Base-by-base conservation (phyloP, 2,797 vertebrate species). In the Enteromius fasciolatus region DNA sequence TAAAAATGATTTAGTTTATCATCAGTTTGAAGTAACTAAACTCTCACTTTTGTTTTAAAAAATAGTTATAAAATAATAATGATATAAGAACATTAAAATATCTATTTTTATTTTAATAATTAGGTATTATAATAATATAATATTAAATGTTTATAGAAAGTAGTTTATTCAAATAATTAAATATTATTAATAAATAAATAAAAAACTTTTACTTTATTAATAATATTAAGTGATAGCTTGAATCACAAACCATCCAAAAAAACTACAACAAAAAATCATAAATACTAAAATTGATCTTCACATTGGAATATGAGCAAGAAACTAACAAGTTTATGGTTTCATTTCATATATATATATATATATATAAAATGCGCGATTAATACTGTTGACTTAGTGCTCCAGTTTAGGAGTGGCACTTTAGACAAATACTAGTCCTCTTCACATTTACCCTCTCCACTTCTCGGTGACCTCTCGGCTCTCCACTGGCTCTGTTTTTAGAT, bases 361-460 rank as follows among this genome's bases (percentile, higher is more conserved):
- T 33, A 33, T 33, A 33, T 36, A 50, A 8, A 39, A 52, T 36
- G 25, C n/a, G 44, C 9, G 14, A 41, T 15, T 66, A 64, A 78
- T 14, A 23, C 63, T 67, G 31, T 52, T 67, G 76, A 78, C 46
- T 50, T 52, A 12, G 1, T 78, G 44, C 76, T 66, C 15, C 18
- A 39, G 46, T 78, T 67, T 48, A 48, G 46, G 46, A 78, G 76
- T 33, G 76, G 31, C 8, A 12, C 76, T 78, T 52, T 67, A 50
- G 20, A 52, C 63, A 78, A 78, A 66, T 44, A 36, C 44, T 72
- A 59, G 36, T 72, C 54, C 68, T 81, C 57, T 81, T 64, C 44
- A 64, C 76, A 11, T 50, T 63, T 68, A 61, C 78, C 67, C 78
- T 80, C 78, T 70, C 39, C 52, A 81, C 57, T 78, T 78, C 63